A percentile compares a stretch with the other conserved stretches of the same genome.
Conservation (phyloP, 2,797 vertebrate species). For the Ateles fusciceps region DNA sequence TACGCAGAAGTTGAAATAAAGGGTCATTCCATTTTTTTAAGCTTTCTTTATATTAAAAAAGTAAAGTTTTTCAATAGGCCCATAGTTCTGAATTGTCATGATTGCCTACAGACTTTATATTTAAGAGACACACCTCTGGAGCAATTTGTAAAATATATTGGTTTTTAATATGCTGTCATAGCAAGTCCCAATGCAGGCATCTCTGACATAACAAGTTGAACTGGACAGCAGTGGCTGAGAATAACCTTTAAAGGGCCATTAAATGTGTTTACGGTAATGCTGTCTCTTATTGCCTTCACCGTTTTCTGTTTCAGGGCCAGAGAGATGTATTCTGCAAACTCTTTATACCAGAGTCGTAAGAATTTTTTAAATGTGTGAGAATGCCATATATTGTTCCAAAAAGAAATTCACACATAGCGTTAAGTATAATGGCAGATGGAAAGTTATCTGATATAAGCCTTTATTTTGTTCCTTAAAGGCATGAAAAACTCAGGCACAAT, state of each 20-base stretch:
- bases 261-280: not conserved
- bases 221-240: not conserved
- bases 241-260: not conserved
- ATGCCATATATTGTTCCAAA: not conserved
- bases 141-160: not conserved
- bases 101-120: not conserved
- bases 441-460: not conserved
- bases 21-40: fast-evolving
- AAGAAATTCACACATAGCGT: not conserved
- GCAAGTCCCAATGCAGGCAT: not conserved
- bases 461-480: not conserved
- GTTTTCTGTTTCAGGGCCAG: not conserved
- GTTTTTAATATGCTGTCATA: not conserved
- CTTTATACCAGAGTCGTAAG: not conserved
- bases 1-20: not conserved
- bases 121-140: not conserved
- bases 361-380: not conserved
- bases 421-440: not conserved
- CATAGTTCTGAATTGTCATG: not conserved
- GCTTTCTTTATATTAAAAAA: not conserved
- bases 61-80: fast-evolving
- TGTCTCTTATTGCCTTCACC: not conserved
- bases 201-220: not conserved
- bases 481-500: not conserved
- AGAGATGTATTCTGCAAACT: not conserved